Evolutionary conservation across 2,113 vertebrate species (phyloP).

Genomic region (Holacanthus passer): DNA sequence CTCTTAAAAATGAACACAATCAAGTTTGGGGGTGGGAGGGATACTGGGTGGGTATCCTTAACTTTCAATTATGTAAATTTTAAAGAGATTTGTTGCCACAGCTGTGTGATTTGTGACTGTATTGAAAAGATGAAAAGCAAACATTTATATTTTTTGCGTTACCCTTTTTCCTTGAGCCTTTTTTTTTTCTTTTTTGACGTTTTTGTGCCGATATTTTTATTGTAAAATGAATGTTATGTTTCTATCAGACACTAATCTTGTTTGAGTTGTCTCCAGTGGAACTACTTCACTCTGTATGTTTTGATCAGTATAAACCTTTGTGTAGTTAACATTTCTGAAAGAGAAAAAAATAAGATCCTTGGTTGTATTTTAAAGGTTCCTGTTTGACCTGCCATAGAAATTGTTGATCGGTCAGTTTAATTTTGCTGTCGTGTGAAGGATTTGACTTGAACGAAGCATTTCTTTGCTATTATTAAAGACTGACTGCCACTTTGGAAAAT

Average conservation of each 20-base stretch:
- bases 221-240: conserved; percentile 86
- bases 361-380: conserved; percentile 73
- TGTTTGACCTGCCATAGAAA: conserved; percentile 67
- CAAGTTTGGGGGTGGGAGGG: conserved; percentile 43
- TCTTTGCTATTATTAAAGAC: conserved; percentile 76
- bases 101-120: conserved; percentile 83
- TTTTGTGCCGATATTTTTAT: conserved; percentile 81
- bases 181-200: conserved; percentile 44
- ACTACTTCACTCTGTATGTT: conserved; percentile 78
- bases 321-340: conserved; percentile 76
- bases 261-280: conserved; percentile 79
- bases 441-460: conserved; percentile 73
- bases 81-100: conserved; percentile 79
- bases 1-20: conserved; percentile 80
- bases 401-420: conserved; percentile 67
- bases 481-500: conserved; percentile 73
- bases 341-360: conserved; percentile 39
- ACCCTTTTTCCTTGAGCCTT: conserved; percentile 48
- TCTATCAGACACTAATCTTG: conserved; percentile 86
- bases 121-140: conserved; percentile 79
- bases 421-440: conserved; percentile 76
- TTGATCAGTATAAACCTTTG: conserved; percentile 79
- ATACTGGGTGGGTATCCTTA: conserved; percentile 40
- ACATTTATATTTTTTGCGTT: conserved; percentile 72
- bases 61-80: conserved; percentile 80